Evolutionary conservation across 2,797 vertebrate genomes (phyloP).

Genomic region (Silurus aristotelis): DNA sequence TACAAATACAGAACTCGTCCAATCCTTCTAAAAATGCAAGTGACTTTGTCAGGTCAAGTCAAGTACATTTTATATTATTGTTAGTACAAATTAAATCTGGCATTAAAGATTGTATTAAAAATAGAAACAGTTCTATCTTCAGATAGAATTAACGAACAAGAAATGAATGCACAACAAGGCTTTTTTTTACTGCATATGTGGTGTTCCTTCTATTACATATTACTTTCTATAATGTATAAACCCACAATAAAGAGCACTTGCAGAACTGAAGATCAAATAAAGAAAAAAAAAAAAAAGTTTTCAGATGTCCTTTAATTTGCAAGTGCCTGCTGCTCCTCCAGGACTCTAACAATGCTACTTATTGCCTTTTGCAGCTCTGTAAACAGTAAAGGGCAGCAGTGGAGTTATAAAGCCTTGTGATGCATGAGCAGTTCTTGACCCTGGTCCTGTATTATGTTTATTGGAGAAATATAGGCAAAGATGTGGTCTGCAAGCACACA

Average conservation of each 20-base stretch:
- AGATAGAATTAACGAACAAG: conserved; percentile 44
- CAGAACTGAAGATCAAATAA: not conserved
- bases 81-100: conserved; percentile 46
- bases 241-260: not conserved
- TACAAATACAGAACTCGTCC: not conserved
- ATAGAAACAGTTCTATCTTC: conserved; percentile 29
- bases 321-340: not conserved
- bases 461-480: conserved; percentile 9
- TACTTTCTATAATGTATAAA: not conserved
- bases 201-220: conserved; percentile 27
- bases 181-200: conserved; percentile 23
- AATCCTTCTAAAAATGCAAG: not conserved
- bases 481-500: not conserved
- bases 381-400: conserved; percentile 17
- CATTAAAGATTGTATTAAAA: not conserved
- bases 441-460: conserved; percentile 9
- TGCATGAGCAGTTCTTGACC: not conserved
- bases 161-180: conserved; percentile 20
- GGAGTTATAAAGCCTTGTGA: conserved; percentile 6
- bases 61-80: not conserved
- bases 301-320: not conserved
- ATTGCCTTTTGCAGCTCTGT: not conserved
- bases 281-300: not conserved
- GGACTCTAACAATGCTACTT: not conserved
- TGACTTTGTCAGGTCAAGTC: too few species aligned